These are phyloP conservation scores for Leptocoma aspasia DNA, from an alignment of 2,113 vertebrate genomes.

Conservation along the genomic window DNA sequence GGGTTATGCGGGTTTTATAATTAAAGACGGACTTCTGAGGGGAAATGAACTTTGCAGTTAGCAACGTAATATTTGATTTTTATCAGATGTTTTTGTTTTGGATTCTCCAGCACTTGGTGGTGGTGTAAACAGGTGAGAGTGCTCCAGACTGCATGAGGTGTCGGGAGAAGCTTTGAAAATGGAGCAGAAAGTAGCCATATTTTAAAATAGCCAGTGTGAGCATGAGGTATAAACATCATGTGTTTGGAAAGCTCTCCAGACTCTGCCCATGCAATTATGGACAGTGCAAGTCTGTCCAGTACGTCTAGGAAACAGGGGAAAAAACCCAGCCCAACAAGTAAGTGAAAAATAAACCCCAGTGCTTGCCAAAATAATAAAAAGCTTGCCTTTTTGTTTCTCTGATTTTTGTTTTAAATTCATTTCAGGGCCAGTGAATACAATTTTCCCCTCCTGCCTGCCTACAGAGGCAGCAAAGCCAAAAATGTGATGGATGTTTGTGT, in stretches of 20 bases:
- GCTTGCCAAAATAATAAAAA: conserved; percentile 5
- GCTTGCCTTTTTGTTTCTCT: background rate
- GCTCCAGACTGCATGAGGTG: background rate
- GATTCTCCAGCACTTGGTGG: background rate
- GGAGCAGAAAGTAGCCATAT: background rate
- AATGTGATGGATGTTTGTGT: background rate
- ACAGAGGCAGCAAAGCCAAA: background rate
- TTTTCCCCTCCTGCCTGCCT: conserved; percentile 3
- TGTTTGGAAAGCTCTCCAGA: background rate
- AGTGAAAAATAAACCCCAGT: background rate
- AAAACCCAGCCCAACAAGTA: background rate
- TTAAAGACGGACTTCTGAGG: conserved; percentile 75
- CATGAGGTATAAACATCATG: background rate
- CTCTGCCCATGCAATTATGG: conserved; percentile 8
- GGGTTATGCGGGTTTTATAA: conserved; percentile 76
- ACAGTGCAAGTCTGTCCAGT: background rate
- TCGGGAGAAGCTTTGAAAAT: background rate
- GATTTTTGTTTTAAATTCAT: conserved; percentile 17
- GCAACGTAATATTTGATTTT: conserved; percentile 53
- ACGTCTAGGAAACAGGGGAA: background rate
- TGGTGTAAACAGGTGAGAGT: conserved; percentile 42
- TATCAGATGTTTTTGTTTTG: conserved; percentile 72
- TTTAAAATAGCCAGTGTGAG: conserved; percentile 13
- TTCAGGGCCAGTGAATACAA: background rate
- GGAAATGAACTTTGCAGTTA: conserved; percentile 70